Evolutionary conservation across 1,140 invertebrate genomes (phyloP), one percentile per base, ranked within the genome.

Genomic region (Euwallacea fornicatus): DNA sequence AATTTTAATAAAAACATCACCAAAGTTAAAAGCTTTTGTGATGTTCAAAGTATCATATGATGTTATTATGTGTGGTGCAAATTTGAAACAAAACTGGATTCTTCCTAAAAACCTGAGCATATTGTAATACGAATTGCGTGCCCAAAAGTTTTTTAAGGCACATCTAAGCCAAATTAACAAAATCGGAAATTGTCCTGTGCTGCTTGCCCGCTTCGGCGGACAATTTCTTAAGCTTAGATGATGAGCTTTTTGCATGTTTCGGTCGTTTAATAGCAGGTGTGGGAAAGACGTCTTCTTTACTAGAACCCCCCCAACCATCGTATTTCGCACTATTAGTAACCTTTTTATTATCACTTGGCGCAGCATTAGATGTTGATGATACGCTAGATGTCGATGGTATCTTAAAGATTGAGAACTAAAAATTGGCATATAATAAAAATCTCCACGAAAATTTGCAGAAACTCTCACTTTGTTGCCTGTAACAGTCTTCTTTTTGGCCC

Each of bases 281-380:
- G 41, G 77, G 76, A 69, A 69, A 78, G 46, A 67, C 59, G 50
- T 78, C 77, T n/a, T 75, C 76, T 71, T 75, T 78, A 21, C 55
- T 74, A n/a, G 77, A 74, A 7, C 76, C 76, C 8, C 77, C 77
- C 16, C 78, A 69, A 46, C 77, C 77, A 62, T 78, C 66, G 67
- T 78, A 78, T 8, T 8, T 46, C 8, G 73, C 44, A 4, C 21
- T 33, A 33, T 33, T 2, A 33, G 21, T 33, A 33, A 33, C 21
- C 21, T 4, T 33, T 33, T 33, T 33, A 60, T 70, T 53, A 60
- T 50, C 42, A 53, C 10, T 66, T 66, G 42, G 50, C 33, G 15
- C 47, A 50, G 9, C 9, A 50, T 6, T 50, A 50, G 21, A 33
- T 33, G 46, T 50, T 13, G 44, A 11, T 16, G 42, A 11, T 13